Evolutionary conservation across 53 echinoderm and acorn worm genomes (phyloP), one percentile per base, ranked within the genome.

Genomic region (Crossaster papposus): DNA sequence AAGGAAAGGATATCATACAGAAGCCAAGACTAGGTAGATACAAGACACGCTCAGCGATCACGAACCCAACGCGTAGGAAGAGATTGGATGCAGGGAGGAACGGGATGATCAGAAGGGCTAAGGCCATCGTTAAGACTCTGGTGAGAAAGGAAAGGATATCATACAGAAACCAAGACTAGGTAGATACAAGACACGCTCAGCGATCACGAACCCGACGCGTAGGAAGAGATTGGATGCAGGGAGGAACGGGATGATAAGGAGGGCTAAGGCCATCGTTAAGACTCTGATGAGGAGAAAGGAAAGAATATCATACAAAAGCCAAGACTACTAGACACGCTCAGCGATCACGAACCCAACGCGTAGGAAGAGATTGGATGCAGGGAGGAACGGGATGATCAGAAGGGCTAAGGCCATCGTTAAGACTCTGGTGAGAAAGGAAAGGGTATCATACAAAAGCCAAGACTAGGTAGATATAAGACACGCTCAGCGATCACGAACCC

Each of bases 51-150:
- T 98, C 98, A 30, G 96, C 96, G 17, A 96, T 92, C 22, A 96
- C 96, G 84, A 98, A 96, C 24, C 98, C 96, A 32, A 98, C 98
- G 33, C 93, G 51, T 44, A 98, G 91, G 81, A 98, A 94, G 78
- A 98, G 31, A 51, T 98, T 96, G 83, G 93, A 86, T n/a, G 98
- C 95, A 63, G 98, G 98, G 31, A 98, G 89, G 92, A 96, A 98
- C 22, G 98, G 90, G 33, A 98, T 88, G 82, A 98, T 65, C 6
- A 96, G 85, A 1, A 89, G 13, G 18, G 94, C 83, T 52, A 93
- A 14, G 23, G 92, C 81, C 91, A 98, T 93, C 20, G 92, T 93
- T 28, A 98, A 70, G 17, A 90, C 58, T 70, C 98, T 98, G 83
- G 54, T 30, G 11, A 65, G 20, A n/a, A n/a, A n/a, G n/a, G n/a